These are phyloP conservation scores for Peromyscus nudipes DNA, from an alignment of 2,797 vertebrate genomes.

Conservation along the genomic window DNA sequence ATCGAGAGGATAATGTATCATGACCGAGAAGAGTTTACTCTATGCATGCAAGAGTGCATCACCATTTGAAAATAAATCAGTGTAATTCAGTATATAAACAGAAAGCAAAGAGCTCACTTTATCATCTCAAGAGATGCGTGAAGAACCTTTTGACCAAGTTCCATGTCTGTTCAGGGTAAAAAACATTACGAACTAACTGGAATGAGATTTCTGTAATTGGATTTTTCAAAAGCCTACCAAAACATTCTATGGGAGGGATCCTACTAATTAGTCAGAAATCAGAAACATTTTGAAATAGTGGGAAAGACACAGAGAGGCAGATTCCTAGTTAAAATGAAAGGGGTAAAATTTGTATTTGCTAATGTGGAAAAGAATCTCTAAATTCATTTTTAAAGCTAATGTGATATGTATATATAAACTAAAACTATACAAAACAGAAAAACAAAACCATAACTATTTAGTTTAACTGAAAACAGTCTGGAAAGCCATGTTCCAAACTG, in stretches of 20 bases:
- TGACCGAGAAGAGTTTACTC: background rate
- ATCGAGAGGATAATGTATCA: background rate
- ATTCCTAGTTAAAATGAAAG: constrained; percentile 6
- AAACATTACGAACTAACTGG: constrained; percentile 1
- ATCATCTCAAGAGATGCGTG: constrained; percentile 35
- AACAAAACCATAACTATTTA: constrained; percentile 55
- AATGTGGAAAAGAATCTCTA: background rate
- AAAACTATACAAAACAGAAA: constrained; percentile 27
- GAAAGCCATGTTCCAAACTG: constrained; percentile 10
- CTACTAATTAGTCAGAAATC: background rate
- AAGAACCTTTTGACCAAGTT: background rate
- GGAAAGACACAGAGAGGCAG: background rate
- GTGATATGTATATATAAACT: background rate
- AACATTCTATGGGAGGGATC: background rate
- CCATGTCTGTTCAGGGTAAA: background rate
- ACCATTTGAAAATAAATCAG: constrained; percentile 40
- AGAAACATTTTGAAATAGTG: background rate
- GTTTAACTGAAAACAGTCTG: constrained; percentile 52
- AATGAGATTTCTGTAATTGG: background rate
- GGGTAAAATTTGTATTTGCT: background rate
- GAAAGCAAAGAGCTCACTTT: constrained; percentile 26
- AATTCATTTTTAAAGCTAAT: constrained; percentile 1
- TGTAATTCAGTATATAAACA: constrained; percentile 45
- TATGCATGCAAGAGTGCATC: background rate
- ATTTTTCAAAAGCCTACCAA: background rate